Base-by-base conservation (phyloP, 2,888 invertebrate genomes). In the Sialis fuliginosa region DNA sequence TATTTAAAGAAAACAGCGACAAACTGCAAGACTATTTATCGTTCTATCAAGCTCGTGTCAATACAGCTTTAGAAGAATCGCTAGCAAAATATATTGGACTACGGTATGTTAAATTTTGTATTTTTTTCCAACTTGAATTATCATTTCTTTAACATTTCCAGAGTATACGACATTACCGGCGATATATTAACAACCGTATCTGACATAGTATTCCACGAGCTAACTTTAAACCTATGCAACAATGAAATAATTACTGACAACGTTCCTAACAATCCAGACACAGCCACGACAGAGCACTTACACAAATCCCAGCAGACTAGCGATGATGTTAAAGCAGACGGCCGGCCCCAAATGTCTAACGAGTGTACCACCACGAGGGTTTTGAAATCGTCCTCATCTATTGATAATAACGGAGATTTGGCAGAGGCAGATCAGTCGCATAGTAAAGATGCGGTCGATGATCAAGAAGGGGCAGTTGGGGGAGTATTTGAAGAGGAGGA, bases 401-500 rank as follows among this genome's bases (percentile, higher is more conserved):
- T 22, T 22, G 74, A 73, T 60, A 72, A 75, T 51, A 79, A 86
- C 59, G 83, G 78, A 31, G 86, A 86, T 58, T 64, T 86, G 52
- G 84, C 85, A 0, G 86, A 86, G 63, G 85, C 85, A 7, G 86
- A 86, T 66, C 85, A 85, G 62, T 79, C 80, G 46, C 72, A 80
- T 54, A 71, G 66, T 7, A 22, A 22, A 22, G 22, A 22, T 22
- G 62, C 62, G 46, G 57, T 54, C 6, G 55, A 57, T 40, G 60
- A 60, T 13, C 60, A 60, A 37, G 63, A 63, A 48, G 66, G 65
- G 9, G 65, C 65, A 2, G 64, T 65, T n/a, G 65, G 65, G 9
- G 65, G 66, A 1, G 51, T 60, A 39, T 50, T 61, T 47, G 57
- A 57, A 44, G 39, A 48, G 9, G 45, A 40, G 3, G 53, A 51